phyloP scores from a whole-genome alignment of 2,888 invertebrate genomes.

The Tenthredo livida region DNA sequence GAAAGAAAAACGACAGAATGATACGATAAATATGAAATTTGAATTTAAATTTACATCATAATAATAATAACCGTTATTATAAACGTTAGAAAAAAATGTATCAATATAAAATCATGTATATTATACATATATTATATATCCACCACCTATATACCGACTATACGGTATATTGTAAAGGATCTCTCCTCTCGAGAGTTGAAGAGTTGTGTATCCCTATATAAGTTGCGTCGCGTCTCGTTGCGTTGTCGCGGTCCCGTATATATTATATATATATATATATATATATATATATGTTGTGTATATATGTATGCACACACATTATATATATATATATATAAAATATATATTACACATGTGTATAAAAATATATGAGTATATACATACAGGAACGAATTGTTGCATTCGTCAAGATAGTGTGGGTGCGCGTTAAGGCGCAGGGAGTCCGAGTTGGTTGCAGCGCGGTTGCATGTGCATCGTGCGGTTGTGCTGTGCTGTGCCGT shows the following conservation, averaged over 20 bases:
- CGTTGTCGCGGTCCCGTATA: not conserved
- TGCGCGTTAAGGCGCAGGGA: not conserved
- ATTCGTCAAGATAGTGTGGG: not conserved
- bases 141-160: no score
- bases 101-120: not conserved
- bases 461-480: constrained; percentile 22
- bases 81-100: no score
- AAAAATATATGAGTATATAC: not conserved
- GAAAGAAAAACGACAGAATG: no score
- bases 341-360: no score
- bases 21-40: no score
- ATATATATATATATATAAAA: not conserved
- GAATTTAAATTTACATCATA: no score
- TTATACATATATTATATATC: not conserved
- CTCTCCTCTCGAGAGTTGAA: not conserved
- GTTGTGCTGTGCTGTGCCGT: constrained; percentile 9
- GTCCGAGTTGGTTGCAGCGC: not conserved
- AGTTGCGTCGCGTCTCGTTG: not conserved
- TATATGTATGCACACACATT: not conserved
- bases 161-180: not conserved
- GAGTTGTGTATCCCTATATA: not conserved
- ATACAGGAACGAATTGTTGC: not conserved
- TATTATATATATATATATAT: not conserved
- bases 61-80: no score
- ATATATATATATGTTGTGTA: no score